Base-by-base conservation (phyloP, 2,113 vertebrate species). In the Eonycteris spelaea region DNA sequence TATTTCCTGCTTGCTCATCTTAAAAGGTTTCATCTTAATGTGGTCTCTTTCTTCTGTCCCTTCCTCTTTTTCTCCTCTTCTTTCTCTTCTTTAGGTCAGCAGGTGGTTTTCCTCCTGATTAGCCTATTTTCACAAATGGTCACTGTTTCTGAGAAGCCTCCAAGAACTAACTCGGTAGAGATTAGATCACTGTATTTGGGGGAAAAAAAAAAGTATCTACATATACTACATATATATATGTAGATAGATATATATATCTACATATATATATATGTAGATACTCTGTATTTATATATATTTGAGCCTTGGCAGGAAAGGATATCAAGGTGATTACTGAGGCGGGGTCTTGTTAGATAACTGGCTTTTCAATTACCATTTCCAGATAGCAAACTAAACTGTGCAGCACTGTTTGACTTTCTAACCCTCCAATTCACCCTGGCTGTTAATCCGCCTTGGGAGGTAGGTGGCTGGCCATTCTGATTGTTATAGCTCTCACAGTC, bases 1-100 rank as follows among this genome's bases (percentile, higher is more conserved):
- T 59, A 79, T 92, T 97, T 97, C 95, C 94, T 91, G 93, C 93
- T 97, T 95, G 87, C 68, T 95, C 65, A 87, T 91, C 80, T 92
- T 38, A 43, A 95, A 91, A 89, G 24, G 26, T 79, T 95, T 86
- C 63, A 8, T 86, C n/a, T 87, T 86, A 21, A 59, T 63, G 68
- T 93, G 85, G 75, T 67, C 12, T 79, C 3, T 71, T 67, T 78
- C 40, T 91, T 33, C 51, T 55, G 35, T 40, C 24, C 35, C 33
- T 88, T 57, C 57, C 24, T 70, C 74, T 53, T 22, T 48, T 19
- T 35, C 35, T 28, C 24, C 28, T 7, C 22, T 48, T 68, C 79
- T 53, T 95, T 68, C 55, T 22, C 21, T 55, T 55, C 63, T 83
- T 86, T 84, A 83, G 43, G 75, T 43, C 75, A 80, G 67, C 65